Evolutionary conservation across 2,888 invertebrate species (phyloP), one percentile per base, ranked within the genome.

Genomic region (Cataglyphis cursor): DNA sequence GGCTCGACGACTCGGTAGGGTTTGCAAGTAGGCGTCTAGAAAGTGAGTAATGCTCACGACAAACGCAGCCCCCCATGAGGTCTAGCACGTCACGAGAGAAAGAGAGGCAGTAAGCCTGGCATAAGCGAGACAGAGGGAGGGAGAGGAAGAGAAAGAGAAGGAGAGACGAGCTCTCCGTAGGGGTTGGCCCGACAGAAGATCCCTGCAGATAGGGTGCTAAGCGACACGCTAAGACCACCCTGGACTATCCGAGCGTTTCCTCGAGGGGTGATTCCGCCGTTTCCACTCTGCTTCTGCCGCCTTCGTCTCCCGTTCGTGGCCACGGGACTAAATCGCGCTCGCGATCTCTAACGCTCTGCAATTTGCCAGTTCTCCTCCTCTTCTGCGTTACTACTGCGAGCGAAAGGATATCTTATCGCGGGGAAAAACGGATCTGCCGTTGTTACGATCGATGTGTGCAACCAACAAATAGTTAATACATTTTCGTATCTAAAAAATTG

Each of bases 11-110:
- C 41, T 68, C 78, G 87, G 83, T 86, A 89, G 88, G 92, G 89
- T 87, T 90, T 85, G 92, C 92, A 91, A 92, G 92, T 92, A 93
- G 92, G 93, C 93, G 93, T 93, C 93, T 92, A 92, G 92, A 93
- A 92, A 93, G 94, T 95, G 94, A 95, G 94, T 95, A 95, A 95
- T 95, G 94, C 94, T 95, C 94, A 94, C 94, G 94, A 95, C 94
- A 95, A 94, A 95, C 94, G 93, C 94, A 94, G 94, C 92, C 92
- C 93, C 89, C 86, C 85, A 73, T 64, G 82, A 72, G 78, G 76
- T 83, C 72, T 59, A 57, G 68, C 54, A 64, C 62, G 62, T 82
- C 35, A 70, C 81, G 84, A 41, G 66, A 78, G 87, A 82, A 87
- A 35, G 72, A 75, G 64, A 62, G 62, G 35, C n/a, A 9, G 51